Percentiles rank a stretch among this genome's conserved stretches.
These are phyloP conservation scores for Acronicta alni DNA, from an alignment of 2,888 invertebrate genomes.

Conservation along the genomic window DNA sequence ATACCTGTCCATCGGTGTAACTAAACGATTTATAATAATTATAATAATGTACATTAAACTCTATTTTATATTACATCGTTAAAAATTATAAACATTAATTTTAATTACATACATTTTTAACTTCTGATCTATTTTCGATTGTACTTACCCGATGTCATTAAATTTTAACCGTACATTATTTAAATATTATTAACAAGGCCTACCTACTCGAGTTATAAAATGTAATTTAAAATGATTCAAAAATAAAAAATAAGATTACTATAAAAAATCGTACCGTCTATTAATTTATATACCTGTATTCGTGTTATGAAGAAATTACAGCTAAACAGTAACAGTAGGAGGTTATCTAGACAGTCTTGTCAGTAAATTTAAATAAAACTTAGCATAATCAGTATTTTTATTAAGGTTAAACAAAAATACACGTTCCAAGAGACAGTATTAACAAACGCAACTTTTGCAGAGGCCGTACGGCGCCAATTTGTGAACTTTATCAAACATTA, in stretches of 20 bases:
- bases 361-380: conserved; percentile 83
- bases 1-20: conserved; percentile 67
- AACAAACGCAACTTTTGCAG: conserved; percentile 45
- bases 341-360: conserved; percentile 64
- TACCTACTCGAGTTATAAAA: conserved; percentile 77
- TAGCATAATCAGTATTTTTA: conserved; percentile 83
- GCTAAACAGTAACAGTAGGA: conserved; percentile 37
- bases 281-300: conserved; percentile 56
- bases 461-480: conserved; percentile 28
- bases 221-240: conserved; percentile 81
- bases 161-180: conserved; percentile 79
- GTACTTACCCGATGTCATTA: conserved; percentile 73
- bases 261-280: conserved; percentile 69
- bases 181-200: conserved; percentile 77
- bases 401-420: conserved; percentile 79
- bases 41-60: conserved; percentile 79
- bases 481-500: conserved; percentile 23
- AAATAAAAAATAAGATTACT: conserved; percentile 74
- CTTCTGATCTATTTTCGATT: conserved; percentile 74
- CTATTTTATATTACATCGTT: conserved; percentile 81
- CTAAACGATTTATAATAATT: conserved; percentile 73
- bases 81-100: conserved; percentile 78
- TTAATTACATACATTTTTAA: conserved; percentile 78
- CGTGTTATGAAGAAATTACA: conserved; percentile 33
- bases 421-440: conserved; percentile 66